Evolutionary conservation across 2,888 invertebrate species (phyloP).

Genomic region (Hirtodrosophila histrioides): DNA sequence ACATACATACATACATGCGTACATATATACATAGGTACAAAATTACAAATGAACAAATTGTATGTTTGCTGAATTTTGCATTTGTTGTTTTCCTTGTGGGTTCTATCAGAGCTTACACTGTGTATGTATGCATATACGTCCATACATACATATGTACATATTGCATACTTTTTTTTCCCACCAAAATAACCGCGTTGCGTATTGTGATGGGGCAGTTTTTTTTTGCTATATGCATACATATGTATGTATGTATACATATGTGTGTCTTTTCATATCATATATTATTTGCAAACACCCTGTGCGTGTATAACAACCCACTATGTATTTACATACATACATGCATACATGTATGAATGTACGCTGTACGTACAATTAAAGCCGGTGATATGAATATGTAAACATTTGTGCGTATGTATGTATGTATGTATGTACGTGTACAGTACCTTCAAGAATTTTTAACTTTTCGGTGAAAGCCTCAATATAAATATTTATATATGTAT

Average conservation of each 20-base stretch:
- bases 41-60: not conserved
- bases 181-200: slow-evolving; percentile 41
- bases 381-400: slow-evolving; percentile 14
- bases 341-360: slow-evolving; percentile 1
- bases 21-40: slow-evolving; percentile 1
- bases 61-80: slow-evolving; percentile 13
- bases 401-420: not conserved
- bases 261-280: not conserved
- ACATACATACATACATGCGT: slow-evolving; percentile 6
- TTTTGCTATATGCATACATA: slow-evolving; percentile 9
- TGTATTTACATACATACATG: slow-evolving; percentile 1
- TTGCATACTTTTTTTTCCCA: slow-evolving; percentile 42
- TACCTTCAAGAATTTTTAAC: slow-evolving; percentile 15
- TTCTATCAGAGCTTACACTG: not conserved
- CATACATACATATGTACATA: not conserved
- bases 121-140: not conserved
- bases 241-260: slow-evolving; percentile 9
- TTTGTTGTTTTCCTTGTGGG: slow-evolving; percentile 4
- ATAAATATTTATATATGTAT: not conserved
- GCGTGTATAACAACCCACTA: slow-evolving; percentile 11
- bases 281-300: not conserved
- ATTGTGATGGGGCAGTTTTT: slow-evolving; percentile 25
- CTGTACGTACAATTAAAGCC: slow-evolving; percentile 9
- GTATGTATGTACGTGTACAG: slow-evolving; percentile 23
- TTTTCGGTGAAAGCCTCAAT: not conserved